phyloP scores from a whole-genome alignment of 2,113 vertebrate genomes.

The Mesoclemmys tuberculata region DNA sequence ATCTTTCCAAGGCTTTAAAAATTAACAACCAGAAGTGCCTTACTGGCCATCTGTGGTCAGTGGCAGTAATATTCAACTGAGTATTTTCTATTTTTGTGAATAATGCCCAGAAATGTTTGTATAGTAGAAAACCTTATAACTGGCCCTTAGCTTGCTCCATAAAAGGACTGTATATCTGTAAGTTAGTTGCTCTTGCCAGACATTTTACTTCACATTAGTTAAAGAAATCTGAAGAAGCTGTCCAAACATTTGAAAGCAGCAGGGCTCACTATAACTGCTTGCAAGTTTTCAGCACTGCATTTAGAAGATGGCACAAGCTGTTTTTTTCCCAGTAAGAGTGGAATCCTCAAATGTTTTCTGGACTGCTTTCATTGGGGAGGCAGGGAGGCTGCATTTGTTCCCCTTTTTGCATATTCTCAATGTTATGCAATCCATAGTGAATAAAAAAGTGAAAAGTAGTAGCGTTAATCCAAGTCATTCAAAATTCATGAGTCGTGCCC shows the following conservation, averaged over 20 bases:
- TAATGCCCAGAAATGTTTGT: not conserved
- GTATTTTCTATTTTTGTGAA: not conserved
- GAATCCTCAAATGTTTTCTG: not conserved
- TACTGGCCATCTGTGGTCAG: not conserved
- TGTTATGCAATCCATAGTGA: not conserved
- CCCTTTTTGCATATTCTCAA: not conserved
- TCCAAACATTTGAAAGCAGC: constrained; percentile 18
- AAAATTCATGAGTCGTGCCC: not conserved
- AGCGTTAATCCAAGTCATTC: not conserved
- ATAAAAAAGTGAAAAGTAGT: not conserved
- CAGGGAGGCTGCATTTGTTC: not conserved
- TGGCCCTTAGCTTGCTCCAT: not conserved
- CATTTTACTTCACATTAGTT: constrained; percentile 53
- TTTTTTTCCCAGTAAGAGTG: not conserved
- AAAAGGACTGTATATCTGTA: not conserved
- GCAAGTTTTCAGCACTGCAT: constrained; percentile 14
- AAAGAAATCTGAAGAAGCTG: constrained; percentile 48
- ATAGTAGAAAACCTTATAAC: not conserved
- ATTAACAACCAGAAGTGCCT: not conserved
- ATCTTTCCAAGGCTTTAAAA: not conserved
- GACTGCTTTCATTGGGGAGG: not conserved
- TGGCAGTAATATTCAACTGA: constrained; percentile 52
- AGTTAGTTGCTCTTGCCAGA: constrained; percentile 32
- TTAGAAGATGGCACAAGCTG: not conserved
- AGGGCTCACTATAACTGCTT: constrained; percentile 41